phyloP scores from a whole-genome alignment of 2,797 vertebrate genomes.

The Chloroceryle inda region DNA sequence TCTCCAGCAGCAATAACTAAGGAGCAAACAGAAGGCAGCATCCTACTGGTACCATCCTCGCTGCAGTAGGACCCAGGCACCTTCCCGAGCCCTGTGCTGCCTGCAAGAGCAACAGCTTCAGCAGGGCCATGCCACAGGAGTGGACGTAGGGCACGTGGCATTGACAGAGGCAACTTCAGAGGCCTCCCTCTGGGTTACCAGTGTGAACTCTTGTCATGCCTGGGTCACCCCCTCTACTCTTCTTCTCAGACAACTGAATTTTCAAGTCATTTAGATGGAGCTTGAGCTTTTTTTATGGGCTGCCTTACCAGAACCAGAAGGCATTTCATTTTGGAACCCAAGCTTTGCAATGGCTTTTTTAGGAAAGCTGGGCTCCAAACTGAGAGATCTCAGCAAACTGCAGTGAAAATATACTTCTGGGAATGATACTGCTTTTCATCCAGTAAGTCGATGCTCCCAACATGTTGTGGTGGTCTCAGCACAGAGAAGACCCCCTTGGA shows the following conservation, averaged over 20 bases:
- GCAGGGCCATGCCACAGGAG: neutral
- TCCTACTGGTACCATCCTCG: neutral
- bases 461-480: neutral
- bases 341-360: neutral
- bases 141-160: accelerated
- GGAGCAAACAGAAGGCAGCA: neutral
- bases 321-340: neutral
- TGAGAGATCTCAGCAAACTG: neutral
- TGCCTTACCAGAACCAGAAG: neutral
- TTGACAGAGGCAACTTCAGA: neutral
- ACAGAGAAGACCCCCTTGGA: neutral
- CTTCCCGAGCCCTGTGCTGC: neutral
- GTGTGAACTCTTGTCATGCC: neutral
- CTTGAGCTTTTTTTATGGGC: neutral
- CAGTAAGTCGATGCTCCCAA: neutral
- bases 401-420: neutral
- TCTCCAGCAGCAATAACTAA: neutral
- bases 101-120: neutral
- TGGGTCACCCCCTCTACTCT: neutral
- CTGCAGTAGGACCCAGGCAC: neutral
- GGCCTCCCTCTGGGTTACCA: neutral
- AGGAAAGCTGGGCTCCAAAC: neutral
- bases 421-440: neutral
- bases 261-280: neutral
- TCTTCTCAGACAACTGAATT: neutral